These are phyloP conservation scores for Thomomys bottae DNA, from an alignment of 2,113 vertebrate species.

Conservation along the genomic window DNA sequence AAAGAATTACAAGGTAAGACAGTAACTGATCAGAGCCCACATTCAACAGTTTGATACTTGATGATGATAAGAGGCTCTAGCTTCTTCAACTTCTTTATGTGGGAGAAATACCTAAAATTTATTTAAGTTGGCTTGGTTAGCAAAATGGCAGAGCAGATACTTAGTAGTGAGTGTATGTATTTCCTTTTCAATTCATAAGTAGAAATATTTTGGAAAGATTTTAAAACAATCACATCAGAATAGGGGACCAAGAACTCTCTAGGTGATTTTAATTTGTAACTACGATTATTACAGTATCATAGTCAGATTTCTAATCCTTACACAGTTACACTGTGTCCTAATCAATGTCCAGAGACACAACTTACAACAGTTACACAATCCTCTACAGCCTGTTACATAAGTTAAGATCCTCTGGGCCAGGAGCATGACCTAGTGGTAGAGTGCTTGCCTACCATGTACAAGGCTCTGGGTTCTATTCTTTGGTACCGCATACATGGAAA, in stretches of 20 bases:
- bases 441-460: too few species aligned
- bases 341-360: neutral
- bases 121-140: slow-evolving; percentile 39
- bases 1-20: neutral
- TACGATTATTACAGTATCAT: neutral
- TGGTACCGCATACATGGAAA: too few species aligned
- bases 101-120: neutral
- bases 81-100: slow-evolving; percentile 10
- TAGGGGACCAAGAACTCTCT: neutral
- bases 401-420: neutral
- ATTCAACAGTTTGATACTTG: neutral
- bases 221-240: slow-evolving; percentile 21
- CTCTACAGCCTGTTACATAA: neutral
- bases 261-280: slow-evolving; percentile 1
- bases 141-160: slow-evolving; percentile 15
- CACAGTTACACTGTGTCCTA: neutral
- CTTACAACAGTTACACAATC: neutral
- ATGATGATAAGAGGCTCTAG: neutral
- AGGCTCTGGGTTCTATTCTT: too few species aligned
- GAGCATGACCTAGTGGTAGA: too few species aligned
- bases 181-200: slow-evolving; percentile 8
- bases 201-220: slow-evolving; percentile 7
- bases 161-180: neutral
- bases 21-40: neutral
- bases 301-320: slow-evolving; percentile 16